Evolutionary conservation across 2,888 invertebrate genomes (phyloP).

Genomic region (Mesorhabditis sp.): DNA sequence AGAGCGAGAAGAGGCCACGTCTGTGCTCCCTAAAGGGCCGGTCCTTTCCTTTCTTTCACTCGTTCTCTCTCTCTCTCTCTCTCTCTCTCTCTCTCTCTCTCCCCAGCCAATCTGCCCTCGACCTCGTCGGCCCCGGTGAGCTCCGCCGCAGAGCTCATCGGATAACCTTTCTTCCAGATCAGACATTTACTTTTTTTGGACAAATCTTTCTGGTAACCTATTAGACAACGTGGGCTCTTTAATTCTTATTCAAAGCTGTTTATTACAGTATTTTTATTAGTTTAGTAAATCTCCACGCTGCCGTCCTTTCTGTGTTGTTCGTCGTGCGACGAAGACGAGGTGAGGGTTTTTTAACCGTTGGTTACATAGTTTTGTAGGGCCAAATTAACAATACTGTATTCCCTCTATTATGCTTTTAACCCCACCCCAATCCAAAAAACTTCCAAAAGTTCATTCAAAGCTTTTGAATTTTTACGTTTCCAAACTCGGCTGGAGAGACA

Average conservation of each 20-base stretch:
- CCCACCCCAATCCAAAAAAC: no score
- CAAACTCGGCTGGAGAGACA: no score
- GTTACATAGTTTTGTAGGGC: no score
- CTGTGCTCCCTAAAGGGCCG: no score
- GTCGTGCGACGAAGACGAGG: neutral
- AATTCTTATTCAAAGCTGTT: neutral
- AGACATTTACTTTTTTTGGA: neutral
- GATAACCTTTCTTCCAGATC: no score
- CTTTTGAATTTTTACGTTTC: no score
- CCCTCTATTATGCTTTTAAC: no score
- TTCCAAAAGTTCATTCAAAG: no score
- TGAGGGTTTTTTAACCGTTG: neutral
- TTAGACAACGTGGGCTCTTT: neutral
- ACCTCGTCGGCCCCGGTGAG: no score
- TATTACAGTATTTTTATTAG: neutral
- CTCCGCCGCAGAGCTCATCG: no score
- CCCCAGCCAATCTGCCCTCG: neutral
- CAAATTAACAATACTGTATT: no score
- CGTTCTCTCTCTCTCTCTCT: neutral
- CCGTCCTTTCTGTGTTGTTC: neutral
- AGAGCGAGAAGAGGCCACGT: no score
- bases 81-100: neutral
- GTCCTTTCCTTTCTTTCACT: neutral
- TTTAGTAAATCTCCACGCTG: slow-evolving; percentile 1
- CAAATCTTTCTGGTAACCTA: neutral